Percentiles rank a stretch among this genome's conserved stretches.
Evolutionary conservation across 2,888 invertebrate genomes (phyloP).

Genomic region (Leptodirus hochenwartii): DNA sequence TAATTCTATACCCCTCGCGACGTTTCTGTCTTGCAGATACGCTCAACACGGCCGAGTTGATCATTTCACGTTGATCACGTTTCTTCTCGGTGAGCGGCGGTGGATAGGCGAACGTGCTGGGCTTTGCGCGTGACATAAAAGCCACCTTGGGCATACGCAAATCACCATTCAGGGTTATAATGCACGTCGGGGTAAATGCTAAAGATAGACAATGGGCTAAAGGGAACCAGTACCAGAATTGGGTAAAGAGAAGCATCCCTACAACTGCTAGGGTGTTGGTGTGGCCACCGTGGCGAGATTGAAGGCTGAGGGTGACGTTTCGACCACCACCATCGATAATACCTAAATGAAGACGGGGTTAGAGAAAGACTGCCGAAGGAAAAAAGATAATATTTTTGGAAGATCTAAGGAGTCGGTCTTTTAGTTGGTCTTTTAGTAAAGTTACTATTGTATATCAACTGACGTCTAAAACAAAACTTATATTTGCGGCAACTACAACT

Average conservation of each 20-base stretch:
- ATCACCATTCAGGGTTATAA: slow-evolving; percentile 87
- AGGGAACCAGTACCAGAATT: slow-evolving; percentile 99
- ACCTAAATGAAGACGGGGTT: slow-evolving; percentile 9
- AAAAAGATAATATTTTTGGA: background rate
- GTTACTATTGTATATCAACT: too few relatives aligned
- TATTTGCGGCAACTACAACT: too few relatives aligned
- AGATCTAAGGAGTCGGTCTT: too few relatives aligned
- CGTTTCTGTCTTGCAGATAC: slow-evolving; percentile 86
- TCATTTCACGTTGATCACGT: slow-evolving; percentile 91
- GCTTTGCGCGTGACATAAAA: slow-evolving; percentile 63
- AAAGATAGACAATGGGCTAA: slow-evolving; percentile 87
- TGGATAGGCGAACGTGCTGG: slow-evolving; percentile 91
- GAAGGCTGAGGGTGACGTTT: slow-evolving; percentile 88
- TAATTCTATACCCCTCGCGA: slow-evolving; percentile 40
- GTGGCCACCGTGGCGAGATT: slow-evolving; percentile 81
- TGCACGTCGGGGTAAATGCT: slow-evolving; percentile 88
- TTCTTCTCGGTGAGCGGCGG: slow-evolving; percentile 96
- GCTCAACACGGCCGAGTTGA: slow-evolving; percentile 92
- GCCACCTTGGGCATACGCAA: slow-evolving; percentile 32
- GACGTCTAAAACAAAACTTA: too few relatives aligned
- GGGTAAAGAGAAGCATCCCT: slow-evolving; percentile 91
- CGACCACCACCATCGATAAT: slow-evolving; percentile 79
- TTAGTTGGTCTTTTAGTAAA: too few relatives aligned
- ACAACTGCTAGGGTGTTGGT: slow-evolving; percentile 95
- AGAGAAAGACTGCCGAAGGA: background rate